phyloP scores from a whole-genome alignment of 2,113 vertebrate species.

The Oryzias javanicus region DNA sequence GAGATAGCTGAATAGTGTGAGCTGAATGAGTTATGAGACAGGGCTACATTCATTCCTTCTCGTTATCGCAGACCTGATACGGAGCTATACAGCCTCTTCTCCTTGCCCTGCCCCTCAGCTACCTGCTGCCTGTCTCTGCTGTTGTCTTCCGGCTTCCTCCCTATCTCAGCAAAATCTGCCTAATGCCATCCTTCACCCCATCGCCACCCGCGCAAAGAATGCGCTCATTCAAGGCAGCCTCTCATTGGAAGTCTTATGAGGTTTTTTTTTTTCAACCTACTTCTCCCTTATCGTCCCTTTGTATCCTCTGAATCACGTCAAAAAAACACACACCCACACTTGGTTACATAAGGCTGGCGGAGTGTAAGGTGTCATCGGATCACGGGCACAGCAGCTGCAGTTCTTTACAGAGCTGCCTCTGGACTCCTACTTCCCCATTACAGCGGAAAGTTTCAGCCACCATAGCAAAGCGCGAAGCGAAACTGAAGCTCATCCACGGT shows the following conservation, averaged over 20 bases:
- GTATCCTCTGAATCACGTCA: slow-evolving; percentile 6
- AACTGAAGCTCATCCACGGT: too few species aligned
- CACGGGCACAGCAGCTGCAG: slow-evolving; percentile 52
- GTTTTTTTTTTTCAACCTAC: slow-evolving; percentile 1
- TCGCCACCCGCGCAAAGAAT: slow-evolving; percentile 25
- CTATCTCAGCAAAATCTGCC: slow-evolving; percentile 35
- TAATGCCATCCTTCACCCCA: slow-evolving; percentile 32
- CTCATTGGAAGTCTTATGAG: slow-evolving; percentile 12
- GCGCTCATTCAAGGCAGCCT: slow-evolving; percentile 7
- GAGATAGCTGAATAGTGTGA: slow-evolving; percentile 50
- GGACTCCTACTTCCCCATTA: slow-evolving; percentile 17
- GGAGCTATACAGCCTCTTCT: slow-evolving; percentile 32
- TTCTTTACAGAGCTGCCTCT: slow-evolving; percentile 44
- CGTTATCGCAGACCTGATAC: slow-evolving; percentile 57
- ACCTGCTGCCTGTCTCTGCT: slow-evolving; percentile 38
- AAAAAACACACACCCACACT: neutral
- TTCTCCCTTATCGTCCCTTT: slow-evolving; percentile 7
- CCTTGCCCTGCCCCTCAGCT: slow-evolving; percentile 29
- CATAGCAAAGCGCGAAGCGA: neutral
- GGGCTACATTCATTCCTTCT: slow-evolving; percentile 56
- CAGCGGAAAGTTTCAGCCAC: slow-evolving; percentile 16
- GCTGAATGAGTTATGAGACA: slow-evolving; percentile 63
- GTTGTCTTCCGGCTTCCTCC: slow-evolving; percentile 26
- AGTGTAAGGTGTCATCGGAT: slow-evolving; percentile 13
- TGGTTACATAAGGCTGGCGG: neutral